These are phyloP conservation scores for Myripristis murdjan DNA, from an alignment of 2,797 vertebrate species.

Conservation along the genomic window DNA sequence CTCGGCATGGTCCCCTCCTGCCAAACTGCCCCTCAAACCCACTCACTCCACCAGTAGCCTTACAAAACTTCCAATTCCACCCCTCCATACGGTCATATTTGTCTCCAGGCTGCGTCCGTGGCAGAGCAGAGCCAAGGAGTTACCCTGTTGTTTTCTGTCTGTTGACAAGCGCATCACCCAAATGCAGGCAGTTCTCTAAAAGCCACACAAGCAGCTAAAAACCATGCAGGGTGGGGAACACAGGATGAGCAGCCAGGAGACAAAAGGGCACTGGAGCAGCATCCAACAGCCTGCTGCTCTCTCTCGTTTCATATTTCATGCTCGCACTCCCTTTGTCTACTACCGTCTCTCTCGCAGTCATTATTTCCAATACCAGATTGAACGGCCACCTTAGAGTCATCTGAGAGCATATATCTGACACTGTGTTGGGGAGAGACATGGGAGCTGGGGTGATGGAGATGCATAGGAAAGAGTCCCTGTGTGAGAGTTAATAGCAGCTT, in stretches of 20 bases:
- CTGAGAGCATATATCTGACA: not conserved
- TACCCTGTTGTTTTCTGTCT: constrained; percentile 28
- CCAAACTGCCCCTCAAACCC: not conserved
- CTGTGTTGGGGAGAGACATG: no score
- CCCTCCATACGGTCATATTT: no score
- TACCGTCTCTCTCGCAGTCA: not conserved
- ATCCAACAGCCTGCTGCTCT: constrained; percentile 24
- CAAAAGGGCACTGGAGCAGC: constrained; percentile 25
- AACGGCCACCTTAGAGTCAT: not conserved
- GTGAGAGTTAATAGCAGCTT: constrained; percentile 34
- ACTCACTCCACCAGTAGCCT: not conserved
- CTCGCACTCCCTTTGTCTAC: not conserved
- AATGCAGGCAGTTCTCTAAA: constrained; percentile 15
- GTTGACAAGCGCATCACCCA: not conserved
- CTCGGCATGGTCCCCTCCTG: constrained; percentile 1
- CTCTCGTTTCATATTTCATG: constrained; percentile 4
- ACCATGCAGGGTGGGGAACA: constrained; percentile 10
- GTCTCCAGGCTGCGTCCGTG: no score
- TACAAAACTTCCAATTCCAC: constrained; percentile 4
- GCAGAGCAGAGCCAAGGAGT: constrained; percentile 2
- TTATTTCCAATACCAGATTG: not conserved
- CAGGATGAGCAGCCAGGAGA: constrained; percentile 13
- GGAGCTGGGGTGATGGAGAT: not conserved
- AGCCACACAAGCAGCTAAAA: constrained; percentile 24
- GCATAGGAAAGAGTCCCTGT: constrained; percentile 12